Percentiles rank a stretch among this genome's conserved stretches.
Evolutionary conservation across 1,140 invertebrate species (phyloP).

Genomic region (Drosophila trapezifrons): DNA sequence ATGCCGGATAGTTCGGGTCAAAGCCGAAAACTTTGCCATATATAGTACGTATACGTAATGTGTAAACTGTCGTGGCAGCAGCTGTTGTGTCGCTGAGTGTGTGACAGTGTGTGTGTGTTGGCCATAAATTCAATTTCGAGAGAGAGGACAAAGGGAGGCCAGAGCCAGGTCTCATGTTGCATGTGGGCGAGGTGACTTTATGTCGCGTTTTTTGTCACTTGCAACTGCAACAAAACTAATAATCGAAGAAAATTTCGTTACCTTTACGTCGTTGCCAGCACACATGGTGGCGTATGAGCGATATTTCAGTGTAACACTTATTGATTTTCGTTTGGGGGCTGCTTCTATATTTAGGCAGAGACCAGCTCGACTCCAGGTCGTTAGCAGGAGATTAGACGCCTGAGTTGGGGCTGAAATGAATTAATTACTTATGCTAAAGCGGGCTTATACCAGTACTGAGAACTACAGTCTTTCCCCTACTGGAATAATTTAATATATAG

Average conservation of each 20-base stretch:
- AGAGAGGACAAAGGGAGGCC: constrained; percentile 39
- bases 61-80: constrained; percentile 52
- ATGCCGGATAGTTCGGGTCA: constrained; percentile 8
- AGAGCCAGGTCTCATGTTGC: constrained; percentile 25
- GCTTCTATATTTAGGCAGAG: constrained; percentile 36
- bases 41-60: constrained; percentile 18
- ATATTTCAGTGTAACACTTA: constrained; percentile 26
- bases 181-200: constrained; percentile 36
- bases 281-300: constrained; percentile 18
- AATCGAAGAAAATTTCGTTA: constrained; percentile 44
- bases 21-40: constrained; percentile 36
- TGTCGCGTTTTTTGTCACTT: constrained; percentile 73
- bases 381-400: constrained; percentile 24
- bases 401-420: constrained; percentile 9
- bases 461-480: too few species aligned
- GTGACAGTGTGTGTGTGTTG: constrained; percentile 21
- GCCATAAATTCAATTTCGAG: constrained; percentile 77
- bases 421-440: too few species aligned
- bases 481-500: not conserved
- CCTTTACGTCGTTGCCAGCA: not conserved
- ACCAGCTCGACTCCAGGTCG: constrained; percentile 8
- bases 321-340: constrained; percentile 28
- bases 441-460: too few species aligned
- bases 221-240: constrained; percentile 60
- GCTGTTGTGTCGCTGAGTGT: constrained; percentile 5